Base-by-base conservation (phyloP, 2,888 invertebrate species). In the Poecilus cupreus region DNA sequence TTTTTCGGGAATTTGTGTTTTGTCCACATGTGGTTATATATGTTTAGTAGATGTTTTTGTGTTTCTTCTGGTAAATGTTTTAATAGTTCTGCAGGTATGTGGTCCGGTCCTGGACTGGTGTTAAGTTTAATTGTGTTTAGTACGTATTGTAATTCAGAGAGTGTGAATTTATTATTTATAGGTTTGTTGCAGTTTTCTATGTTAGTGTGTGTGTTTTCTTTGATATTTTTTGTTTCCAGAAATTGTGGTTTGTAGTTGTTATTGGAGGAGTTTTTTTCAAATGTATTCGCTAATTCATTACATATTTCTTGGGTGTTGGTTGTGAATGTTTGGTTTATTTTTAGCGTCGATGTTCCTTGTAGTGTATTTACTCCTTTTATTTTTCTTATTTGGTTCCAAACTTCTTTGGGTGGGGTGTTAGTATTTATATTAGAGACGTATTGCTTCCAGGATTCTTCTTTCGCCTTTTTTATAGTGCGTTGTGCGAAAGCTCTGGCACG, bases 11-110 rank as follows among this genome's bases (percentile, higher is more conserved):
- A 64, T 18, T 8, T 13, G 26, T 64, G 24, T 11, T 10, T 75
- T 26, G 3, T 51, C 49, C 75, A 75, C 3, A 75, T 49, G 24
- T 75, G 24, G 32, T 75, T 75, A 18, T 49, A 75, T 5, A 75
- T 75, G 22, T 75, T 22, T 46, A 75, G n/a, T 24, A 75, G 11
- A 20, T 51, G 51, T 22, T 18, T 18, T 22, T 26, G 43, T 16
- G 32, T 20, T 20, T n/a, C 24, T 49, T 10, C 26, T 24, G 75
- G 49, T 13, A 75, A 20, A 18, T 37, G n/a, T n/a, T n/a, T n/a
- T n/a, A n/a, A n/a, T 16, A 70, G 18, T 39, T 70, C 39, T n/a
- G 20, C 0, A 3, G 70, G 60, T 60, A 60, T 60, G 13, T 60
- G 6, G 13, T 60, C 60, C 4, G 60, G 70, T 8, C 70, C 70